These are phyloP conservation scores for Stichodactyla helianthus DNA, from an alignment of 64 coral and sea anemone genomes.

Conservation along the genomic window DNA sequence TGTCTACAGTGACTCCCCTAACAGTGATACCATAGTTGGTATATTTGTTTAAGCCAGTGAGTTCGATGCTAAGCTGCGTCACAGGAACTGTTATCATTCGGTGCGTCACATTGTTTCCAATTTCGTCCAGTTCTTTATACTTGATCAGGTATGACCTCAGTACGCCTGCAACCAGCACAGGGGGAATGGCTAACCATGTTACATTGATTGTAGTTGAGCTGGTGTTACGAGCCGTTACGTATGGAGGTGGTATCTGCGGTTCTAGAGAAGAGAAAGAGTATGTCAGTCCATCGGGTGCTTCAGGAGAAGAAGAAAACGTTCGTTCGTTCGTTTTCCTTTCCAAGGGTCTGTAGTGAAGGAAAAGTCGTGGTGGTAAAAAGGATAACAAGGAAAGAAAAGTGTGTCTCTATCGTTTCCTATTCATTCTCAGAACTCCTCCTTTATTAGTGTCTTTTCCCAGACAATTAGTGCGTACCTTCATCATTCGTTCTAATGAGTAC, in stretches of 20 bases:
- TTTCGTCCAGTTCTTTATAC: conserved; percentile 19
- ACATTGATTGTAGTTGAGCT: conserved; percentile 44
- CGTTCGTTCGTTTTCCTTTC: no score
- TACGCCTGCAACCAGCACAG: conserved; percentile 17
- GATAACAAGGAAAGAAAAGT: no score
- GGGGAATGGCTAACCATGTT: conserved; percentile 23
- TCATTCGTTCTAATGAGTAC: conserved; percentile 30
- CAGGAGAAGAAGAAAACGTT: no score
- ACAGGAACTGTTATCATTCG: background rate
- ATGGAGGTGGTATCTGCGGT: conserved; percentile 28
- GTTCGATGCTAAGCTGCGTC: background rate
- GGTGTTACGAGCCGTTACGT: conserved; percentile 19
- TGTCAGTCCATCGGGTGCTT: background rate
- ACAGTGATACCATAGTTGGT: conserved; percentile 36
- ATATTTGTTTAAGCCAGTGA: conserved; percentile 39
- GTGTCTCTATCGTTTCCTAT: no score
- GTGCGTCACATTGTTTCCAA: conserved; percentile 21
- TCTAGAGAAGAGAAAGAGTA: background rate
- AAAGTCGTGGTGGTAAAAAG: no score
- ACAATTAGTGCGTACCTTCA: conserved; percentile 21
- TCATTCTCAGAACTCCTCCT: no score
- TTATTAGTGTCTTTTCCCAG: no score
- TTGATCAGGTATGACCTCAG: conserved; percentile 22
- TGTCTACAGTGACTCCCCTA: conserved; percentile 27
- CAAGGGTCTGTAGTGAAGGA: no score